Evolutionary conservation across 1,140 invertebrate genomes (phyloP).

Genomic region (Liolophura sinensis): DNA sequence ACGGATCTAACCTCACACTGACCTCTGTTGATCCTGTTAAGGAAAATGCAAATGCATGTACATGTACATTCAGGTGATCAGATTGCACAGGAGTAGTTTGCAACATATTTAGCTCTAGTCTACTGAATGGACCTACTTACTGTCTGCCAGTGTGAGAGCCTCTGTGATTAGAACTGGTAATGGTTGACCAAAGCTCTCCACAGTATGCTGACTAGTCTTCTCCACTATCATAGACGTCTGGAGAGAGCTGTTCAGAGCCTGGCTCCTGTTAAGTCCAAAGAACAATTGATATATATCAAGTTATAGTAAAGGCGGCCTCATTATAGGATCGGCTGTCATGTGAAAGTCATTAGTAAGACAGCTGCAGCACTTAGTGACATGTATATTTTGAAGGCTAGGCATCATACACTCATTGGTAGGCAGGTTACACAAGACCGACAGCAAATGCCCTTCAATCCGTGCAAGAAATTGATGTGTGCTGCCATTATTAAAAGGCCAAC

Average conservation of each 20-base stretch:
- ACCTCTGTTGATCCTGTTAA: constrained; percentile 65
- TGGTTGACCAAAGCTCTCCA: constrained; percentile 70
- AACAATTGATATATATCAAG: background rate
- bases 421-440: too few relatives aligned
- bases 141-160: constrained; percentile 77
- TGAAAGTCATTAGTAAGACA: too few relatives aligned
- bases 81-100: background rate
- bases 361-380: too few relatives aligned
- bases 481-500: too few relatives aligned
- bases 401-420: too few relatives aligned
- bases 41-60: constrained; percentile 31
- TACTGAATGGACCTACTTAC: constrained; percentile 61
- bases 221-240: constrained; percentile 50
- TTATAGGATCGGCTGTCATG: background rate
- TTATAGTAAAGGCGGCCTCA: background rate
- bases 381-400: too few relatives aligned
- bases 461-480: too few relatives aligned
- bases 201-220: constrained; percentile 44
- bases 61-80: too few relatives aligned
- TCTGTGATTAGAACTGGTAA: constrained; percentile 86
- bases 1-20: constrained; percentile 67
- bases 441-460: too few relatives aligned
- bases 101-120: background rate
- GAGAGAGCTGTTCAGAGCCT: constrained; percentile 27
- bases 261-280: background rate